These are phyloP conservation scores for Acanthoscelides obtectus DNA, from an alignment of 2,888 invertebrate genomes.

Conservation along the genomic window DNA sequence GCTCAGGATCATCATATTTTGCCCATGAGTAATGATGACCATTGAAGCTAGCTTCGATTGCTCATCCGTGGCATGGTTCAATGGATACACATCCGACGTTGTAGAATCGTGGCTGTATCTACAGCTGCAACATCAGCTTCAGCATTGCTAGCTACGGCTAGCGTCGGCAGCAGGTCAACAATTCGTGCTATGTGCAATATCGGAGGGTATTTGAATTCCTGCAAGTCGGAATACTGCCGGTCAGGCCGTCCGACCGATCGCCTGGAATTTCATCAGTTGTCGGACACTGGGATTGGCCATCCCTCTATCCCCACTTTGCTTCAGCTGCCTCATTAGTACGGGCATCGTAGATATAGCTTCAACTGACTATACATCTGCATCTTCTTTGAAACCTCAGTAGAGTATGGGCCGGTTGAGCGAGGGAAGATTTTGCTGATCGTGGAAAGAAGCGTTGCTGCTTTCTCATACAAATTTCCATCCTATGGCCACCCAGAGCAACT, in stretches of 20 bases:
- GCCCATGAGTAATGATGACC: no score
- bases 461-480: no score
- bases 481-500: no score
- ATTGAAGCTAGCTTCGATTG: no score
- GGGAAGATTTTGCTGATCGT: no score
- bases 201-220: conserved; percentile 45
- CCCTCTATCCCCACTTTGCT: conserved; percentile 38
- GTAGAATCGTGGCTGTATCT: background rate
- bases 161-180: conserved; percentile 26
- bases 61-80: no score
- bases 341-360: background rate
- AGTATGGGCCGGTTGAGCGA: no score
- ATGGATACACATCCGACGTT: background rate
- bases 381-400: no score
- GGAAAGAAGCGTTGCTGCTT: no score
- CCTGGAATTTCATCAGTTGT: conserved; percentile 53
- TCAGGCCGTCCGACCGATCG: conserved; percentile 45
- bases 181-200: conserved; percentile 47
- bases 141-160: background rate
- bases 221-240: conserved; percentile 43
- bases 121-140: background rate
- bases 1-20: no score
- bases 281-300: conserved; percentile 57
- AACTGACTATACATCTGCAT: background rate
- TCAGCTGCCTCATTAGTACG: conserved; percentile 2